Evolutionary conservation across 2,888 invertebrate genomes (phyloP).

Genomic region (Scrobipalpa costella): DNA sequence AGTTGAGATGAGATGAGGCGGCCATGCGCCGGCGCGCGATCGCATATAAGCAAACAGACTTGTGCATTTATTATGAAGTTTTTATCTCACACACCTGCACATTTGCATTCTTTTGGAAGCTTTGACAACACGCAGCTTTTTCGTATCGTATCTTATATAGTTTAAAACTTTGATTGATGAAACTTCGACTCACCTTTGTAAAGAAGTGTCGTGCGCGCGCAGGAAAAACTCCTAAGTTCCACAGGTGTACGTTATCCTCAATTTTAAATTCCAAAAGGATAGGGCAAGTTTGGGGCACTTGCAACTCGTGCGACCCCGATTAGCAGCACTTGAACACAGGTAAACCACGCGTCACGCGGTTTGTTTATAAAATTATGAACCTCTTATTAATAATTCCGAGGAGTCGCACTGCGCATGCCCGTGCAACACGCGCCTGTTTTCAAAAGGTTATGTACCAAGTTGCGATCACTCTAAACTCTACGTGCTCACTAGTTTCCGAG

Average conservation of each 20-base stretch:
- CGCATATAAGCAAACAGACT: constrained; percentile 37
- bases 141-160: background rate
- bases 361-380: constrained; percentile 76
- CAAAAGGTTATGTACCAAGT: constrained; percentile 75
- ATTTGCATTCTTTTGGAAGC: constrained; percentile 23
- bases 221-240: constrained; percentile 74
- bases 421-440: constrained; percentile 72
- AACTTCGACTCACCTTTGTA: constrained; percentile 62
- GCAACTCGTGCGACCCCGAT: constrained; percentile 50
- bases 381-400: constrained; percentile 72
- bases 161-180: background rate
- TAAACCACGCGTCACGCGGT: constrained; percentile 56
- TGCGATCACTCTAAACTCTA: constrained; percentile 59
- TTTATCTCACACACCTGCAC: constrained; percentile 43
- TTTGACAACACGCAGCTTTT: too few species aligned
- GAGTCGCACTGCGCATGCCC: constrained; percentile 75
- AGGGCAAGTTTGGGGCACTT: constrained; percentile 41
- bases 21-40: constrained; percentile 30
- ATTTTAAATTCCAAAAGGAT: constrained; percentile 56
- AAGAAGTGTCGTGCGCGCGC: constrained; percentile 76
- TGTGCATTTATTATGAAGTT: constrained; percentile 40
- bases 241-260: constrained; percentile 74
- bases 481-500: constrained; percentile 53
- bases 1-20: constrained; percentile 30
- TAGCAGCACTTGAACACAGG: constrained; percentile 59